Evolutionary conservation across 2,888 invertebrate species (phyloP), one percentile per base, ranked within the genome.

Genomic region (Gymnosoma rotundatum): DNA sequence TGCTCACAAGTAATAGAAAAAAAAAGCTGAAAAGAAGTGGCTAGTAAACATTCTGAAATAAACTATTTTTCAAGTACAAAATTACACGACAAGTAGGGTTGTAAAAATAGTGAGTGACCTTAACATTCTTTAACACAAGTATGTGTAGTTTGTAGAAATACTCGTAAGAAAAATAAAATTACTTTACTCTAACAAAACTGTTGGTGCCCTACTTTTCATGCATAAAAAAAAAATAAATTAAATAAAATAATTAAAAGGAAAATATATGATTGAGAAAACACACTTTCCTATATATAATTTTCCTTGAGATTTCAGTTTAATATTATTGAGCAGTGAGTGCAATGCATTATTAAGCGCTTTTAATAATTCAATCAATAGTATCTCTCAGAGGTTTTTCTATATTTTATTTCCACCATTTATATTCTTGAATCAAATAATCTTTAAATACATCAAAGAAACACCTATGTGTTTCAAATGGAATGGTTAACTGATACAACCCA

Each of bases 71-170:
- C 69, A 69, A 69, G 78, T 20, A 14, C 25, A 69, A 54, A 58
- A 69, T 61, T 61, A 38, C 38, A 45, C 45, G 45, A 45, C n/a
- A 61, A 32, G 42, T n/a, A 25, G 42, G 16, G 5, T 48, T 45
- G 9, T 9, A 54, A 54, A 21, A 10, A 36, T 25, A 54, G 54
- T 75, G 75, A 54, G 54, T 75, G 75, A 75, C 66, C 54, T 80
- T 80, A 67, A 63, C 67, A 80, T 83, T 75, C 50, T 48, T 38
- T 45, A 56, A 66, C 12, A 66, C 14, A 2, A 9, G 14, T 14
- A 16, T 3, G 16, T 14, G 2, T n/a, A 14, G 12, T n/a, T 48
- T 16, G n/a, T 48, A 5, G 5, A n/a, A 48, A 48, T n/a, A 25
- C 25, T 25, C 25, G 25, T 25, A 48, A 1, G 14, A 48, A 48